Base-by-base conservation (phyloP, 1,140 invertebrate genomes). In the Drosophila melanogaster region DNA sequence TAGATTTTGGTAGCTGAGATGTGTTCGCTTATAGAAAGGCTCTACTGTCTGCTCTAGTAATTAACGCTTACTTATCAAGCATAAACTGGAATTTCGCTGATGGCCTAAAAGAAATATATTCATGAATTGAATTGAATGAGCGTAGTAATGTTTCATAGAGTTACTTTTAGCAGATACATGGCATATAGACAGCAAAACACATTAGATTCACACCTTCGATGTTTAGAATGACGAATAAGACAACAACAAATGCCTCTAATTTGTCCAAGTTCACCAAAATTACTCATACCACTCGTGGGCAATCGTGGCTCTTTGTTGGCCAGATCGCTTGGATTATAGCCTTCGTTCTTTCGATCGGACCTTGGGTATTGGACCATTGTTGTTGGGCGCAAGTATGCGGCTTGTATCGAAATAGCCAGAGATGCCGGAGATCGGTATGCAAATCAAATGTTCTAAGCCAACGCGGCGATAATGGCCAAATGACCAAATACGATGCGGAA, bases 401-500 rank as follows among this genome's bases (percentile, higher is more conserved):
- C 66, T 69, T 53, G 35, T 38, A 66, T 53, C 62, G 43, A 74
- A 49, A 53, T 35, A 49, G 60, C 49, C 44, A 54, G 62, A 78
- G 67, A 58, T 22, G 19, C 19, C 19, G 19, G 19, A 22, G 73
- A 50, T 65, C 43, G 61, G 40, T 86, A 86, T 86, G 84, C 79
- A 86, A 86, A 86, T 86, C 60, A 79, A 86, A 79, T 65, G 70
- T 79, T 81, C 70, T 84, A 30, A 76, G 65, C 62, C 49, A 51
- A 66, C 38, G 40, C 51, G 41, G 64, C 64, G 61, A 49, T 47
- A 75, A 87, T 87, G 83, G 79, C 79, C 79, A 86, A 86, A 86
- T 86, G 83, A 81, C 83, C 83, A 86, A 87, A 86, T 85, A 80
- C 65, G 64, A 50, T 54, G 30, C 40, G 33, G 26, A 17, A 40